Conservation (phyloP, 2,888 invertebrate genomes). For the Arctia plantaginis region DNA sequence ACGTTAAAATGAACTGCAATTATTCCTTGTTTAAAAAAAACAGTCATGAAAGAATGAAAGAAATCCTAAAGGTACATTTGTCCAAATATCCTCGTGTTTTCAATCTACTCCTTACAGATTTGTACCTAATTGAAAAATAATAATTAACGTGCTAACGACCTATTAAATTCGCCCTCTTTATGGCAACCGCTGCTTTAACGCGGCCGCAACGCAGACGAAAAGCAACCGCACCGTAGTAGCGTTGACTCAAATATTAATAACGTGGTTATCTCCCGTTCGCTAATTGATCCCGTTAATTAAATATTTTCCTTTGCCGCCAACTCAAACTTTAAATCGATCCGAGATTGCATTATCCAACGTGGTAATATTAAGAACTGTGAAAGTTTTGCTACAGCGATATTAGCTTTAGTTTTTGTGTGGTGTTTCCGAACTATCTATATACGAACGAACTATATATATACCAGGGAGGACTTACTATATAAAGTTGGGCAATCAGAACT, state of each 20-base stretch:
- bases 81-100: conserved; percentile 27
- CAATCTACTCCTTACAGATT: conserved; percentile 31
- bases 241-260: conserved; percentile 63
- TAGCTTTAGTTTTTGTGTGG: neutral
- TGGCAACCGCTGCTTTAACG: conserved; percentile 12
- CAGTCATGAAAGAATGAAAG: no score
- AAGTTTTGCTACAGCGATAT: neutral
- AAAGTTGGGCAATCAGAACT: no score
- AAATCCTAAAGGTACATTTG: neutral
- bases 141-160: conserved; percentile 35
- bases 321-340: conserved; percentile 33
- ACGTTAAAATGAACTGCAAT: neutral
- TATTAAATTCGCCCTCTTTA: conserved; percentile 36
- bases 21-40: neutral
- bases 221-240: conserved; percentile 22
- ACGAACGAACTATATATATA: no score
- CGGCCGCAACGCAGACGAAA: conserved; percentile 20
- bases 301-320: conserved; percentile 53
- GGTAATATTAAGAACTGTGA: neutral
- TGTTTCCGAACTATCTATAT: no score
- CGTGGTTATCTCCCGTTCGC: conserved; percentile 60
- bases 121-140: conserved; percentile 42
- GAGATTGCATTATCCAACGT: neutral
- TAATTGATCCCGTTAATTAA: conserved; percentile 65
- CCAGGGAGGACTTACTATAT: no score